phyloP scores from a whole-genome alignment of 2,797 vertebrate genomes.

The Prionace glauca region DNA sequence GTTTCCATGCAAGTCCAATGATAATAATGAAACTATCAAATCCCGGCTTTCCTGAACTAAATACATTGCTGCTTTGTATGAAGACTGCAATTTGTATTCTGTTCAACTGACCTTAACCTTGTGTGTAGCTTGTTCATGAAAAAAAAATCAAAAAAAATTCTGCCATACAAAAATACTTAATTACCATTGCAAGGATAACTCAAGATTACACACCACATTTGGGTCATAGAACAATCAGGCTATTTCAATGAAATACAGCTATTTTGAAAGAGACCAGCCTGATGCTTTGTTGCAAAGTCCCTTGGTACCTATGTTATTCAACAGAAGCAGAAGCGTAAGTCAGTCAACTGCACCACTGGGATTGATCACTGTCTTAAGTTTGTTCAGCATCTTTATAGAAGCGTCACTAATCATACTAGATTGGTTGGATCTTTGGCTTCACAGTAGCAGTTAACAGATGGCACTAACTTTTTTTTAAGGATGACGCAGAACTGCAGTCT shows the following conservation, averaged over 20 bases:
- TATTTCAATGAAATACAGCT: background rate
- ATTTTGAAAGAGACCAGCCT: background rate
- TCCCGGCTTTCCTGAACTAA: background rate
- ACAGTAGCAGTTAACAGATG: background rate
- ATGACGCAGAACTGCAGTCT: background rate
- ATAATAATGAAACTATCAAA: background rate
- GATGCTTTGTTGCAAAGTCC: background rate
- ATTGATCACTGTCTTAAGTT: background rate
- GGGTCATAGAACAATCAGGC: background rate
- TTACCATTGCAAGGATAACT: background rate
- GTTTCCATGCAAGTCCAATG: background rate
- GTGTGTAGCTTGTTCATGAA: background rate
- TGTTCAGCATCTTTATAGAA: background rate
- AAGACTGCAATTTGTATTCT: background rate
- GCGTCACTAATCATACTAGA: background rate
- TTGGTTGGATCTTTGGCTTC: background rate
- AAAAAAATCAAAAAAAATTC: background rate
- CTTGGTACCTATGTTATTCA: background rate
- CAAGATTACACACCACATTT: background rate
- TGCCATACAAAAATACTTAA: background rate
- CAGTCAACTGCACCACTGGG: background rate
- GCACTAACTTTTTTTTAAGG: background rate
- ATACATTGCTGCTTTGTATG: background rate
- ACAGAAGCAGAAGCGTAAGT: background rate
- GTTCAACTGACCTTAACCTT: background rate